Evolutionary conservation across 1,140 invertebrate genomes (phyloP), one percentile per base, ranked within the genome.

Genomic region (Limonius californicus): DNA sequence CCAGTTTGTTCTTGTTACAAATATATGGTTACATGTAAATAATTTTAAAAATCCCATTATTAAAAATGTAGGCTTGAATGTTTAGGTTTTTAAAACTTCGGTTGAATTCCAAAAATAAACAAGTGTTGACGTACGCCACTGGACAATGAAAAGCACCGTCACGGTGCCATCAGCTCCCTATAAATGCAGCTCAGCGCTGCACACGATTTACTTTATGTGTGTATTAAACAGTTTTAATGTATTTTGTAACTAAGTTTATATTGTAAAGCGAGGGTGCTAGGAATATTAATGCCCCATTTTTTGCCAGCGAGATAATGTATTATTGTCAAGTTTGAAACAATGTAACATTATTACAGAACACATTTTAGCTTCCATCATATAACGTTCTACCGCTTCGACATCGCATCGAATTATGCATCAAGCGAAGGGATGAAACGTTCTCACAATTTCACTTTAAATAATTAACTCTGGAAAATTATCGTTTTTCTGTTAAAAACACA

Each of bases 161-260:
- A 21, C 56, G 23, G 12, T 42, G 20, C 27, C 56, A 15, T 15
- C 15, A 57, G 27, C 18, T 19, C 35, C 12, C 23, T 27, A 27
- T 27, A 27, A 27, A 20, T 23, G 27, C 54, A 20, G 27, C 35
- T 43, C 20, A 20, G 23, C 35, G 57, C 35, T 35, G 54, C 59
- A 57, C 68, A 68, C 68, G 65, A 68, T 69, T 66, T 68, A 69
- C 68, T 69, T 69, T 69, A 69, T 66, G 68, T 68, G 66, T 69
- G 59, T 68, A 66, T 68, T 69, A 69, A 69, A 68, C 66, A 69
- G 68, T 66, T 69, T 69, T 69, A 69, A 69, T 69, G 68, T 67
- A 69, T 69, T 69, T 69, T 67, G 65, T 69, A 69, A 68, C 66
- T 60, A 68, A 69, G 68, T 69, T 69, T 69, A 69, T 69, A 69